These are phyloP conservation scores for Octopus sinensis DNA, from an alignment of 1,140 invertebrate genomes.

Conservation along the genomic window DNA sequence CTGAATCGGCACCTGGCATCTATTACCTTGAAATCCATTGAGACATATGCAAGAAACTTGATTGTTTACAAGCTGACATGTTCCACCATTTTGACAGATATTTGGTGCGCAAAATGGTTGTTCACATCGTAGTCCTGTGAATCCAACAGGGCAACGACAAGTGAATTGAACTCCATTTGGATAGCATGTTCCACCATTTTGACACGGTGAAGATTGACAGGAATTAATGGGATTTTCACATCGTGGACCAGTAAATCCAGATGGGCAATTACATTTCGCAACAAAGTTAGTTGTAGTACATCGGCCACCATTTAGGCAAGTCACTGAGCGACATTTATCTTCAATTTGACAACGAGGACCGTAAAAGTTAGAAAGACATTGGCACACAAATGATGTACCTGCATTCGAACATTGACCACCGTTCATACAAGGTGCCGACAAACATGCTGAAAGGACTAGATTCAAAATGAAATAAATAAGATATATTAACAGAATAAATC, in stretches of 20 bases:
- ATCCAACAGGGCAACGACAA: slow-evolving; percentile 14
- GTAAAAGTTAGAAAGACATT: slow-evolving; percentile 2
- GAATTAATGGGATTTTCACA: neutral
- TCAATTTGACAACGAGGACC: slow-evolving; percentile 16
- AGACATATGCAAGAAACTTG: slow-evolving; percentile 11
- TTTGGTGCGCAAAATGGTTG: neutral
- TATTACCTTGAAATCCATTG: neutral
- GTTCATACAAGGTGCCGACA: neutral
- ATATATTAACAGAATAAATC: too few relatives aligned
- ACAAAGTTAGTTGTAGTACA: neutral
- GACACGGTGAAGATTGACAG: slow-evolving; percentile 7
- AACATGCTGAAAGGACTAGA: neutral
- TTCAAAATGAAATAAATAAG: too few relatives aligned
- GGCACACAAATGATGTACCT: neutral
- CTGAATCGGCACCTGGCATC: slow-evolving; percentile 12
- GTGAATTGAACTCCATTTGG: slow-evolving; percentile 2
- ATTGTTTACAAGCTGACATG: neutral
- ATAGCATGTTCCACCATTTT: slow-evolving; percentile 16
- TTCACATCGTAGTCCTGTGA: slow-evolving; percentile 16
- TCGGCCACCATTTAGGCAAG: neutral
- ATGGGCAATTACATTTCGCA: neutral
- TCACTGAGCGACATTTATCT: neutral
- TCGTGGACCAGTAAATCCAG: neutral
- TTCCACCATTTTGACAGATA: slow-evolving; percentile 12
- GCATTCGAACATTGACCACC: neutral